Conservation (phyloP, 2,113 vertebrate species). For the Cyanoramphus novaezelandiae region DNA sequence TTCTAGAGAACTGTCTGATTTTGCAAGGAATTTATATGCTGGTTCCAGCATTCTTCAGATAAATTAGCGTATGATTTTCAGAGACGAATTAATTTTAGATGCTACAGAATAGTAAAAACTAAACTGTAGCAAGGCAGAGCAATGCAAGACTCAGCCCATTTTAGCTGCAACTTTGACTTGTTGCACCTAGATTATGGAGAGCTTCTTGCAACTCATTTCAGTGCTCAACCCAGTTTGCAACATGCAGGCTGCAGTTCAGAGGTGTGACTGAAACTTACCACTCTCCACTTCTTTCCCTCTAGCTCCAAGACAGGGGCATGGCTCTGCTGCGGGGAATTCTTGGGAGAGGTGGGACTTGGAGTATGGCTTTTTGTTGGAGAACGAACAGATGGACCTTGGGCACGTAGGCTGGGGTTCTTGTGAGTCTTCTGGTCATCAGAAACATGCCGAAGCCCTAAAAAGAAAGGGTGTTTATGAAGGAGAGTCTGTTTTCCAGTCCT, state of each 20-base stretch:
- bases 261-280: constrained; percentile 78
- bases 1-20: background rate
- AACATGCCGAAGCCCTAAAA: constrained; percentile 89
- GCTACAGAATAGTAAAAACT: background rate
- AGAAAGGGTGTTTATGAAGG: background rate
- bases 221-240: background rate
- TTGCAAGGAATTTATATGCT: background rate
- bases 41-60: background rate
- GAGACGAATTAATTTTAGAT: background rate
- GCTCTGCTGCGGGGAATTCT: constrained; percentile 69
- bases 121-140: background rate
- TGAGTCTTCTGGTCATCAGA: constrained; percentile 90
- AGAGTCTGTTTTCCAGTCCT: background rate
- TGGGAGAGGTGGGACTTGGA: constrained; percentile 55
- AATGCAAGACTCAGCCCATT: background rate
- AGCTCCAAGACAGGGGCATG: constrained; percentile 85
- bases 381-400: constrained; percentile 66
- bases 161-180: background rate
- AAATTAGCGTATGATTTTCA: background rate
- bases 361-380: constrained; percentile 78
- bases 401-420: constrained; percentile 88
- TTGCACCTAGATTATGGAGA: background rate
- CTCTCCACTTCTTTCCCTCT: constrained; percentile 98
- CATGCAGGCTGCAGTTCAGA: background rate
- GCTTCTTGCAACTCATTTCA: background rate